A percentile compares a stretch with the other conserved stretches of the same genome.
These are phyloP conservation scores for Anagyrus pseudococci DNA, from an alignment of 2,888 invertebrate species.

Conservation along the genomic window DNA sequence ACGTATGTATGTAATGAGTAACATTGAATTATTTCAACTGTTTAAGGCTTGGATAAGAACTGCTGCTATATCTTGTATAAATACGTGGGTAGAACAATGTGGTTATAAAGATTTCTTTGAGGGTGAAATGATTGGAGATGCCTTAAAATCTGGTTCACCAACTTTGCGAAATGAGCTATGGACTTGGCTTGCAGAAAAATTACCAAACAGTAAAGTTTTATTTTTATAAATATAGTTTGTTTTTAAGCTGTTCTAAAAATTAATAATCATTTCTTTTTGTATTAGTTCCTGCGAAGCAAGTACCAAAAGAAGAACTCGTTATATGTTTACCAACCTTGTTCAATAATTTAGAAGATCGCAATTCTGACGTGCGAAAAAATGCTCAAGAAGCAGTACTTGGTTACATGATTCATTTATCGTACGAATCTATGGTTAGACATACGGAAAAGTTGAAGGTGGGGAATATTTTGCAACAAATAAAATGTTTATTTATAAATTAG, in stretches of 20 bases:
- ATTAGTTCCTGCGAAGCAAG: constrained; percentile 73
- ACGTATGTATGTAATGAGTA: background rate
- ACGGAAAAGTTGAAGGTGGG: constrained; percentile 79
- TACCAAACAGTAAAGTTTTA: constrained; percentile 77
- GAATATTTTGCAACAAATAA: background rate
- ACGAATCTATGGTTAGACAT: constrained; percentile 77
- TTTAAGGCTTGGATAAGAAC: constrained; percentile 79
- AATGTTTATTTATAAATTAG: background rate
- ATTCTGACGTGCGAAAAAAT: constrained; percentile 88
- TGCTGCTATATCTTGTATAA: constrained; percentile 83
- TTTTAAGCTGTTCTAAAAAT: background rate
- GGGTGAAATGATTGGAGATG: constrained; percentile 88
- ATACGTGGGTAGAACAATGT: constrained; percentile 83
- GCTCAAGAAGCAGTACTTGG: constrained; percentile 89
- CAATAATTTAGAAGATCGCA: constrained; percentile 87
- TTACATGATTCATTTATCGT: constrained; percentile 92
- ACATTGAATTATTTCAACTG: constrained; percentile 13
- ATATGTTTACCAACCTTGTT: constrained; percentile 80
- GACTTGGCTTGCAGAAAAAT: constrained; percentile 83
- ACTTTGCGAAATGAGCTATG: constrained; percentile 81
- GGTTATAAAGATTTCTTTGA: constrained; percentile 85
- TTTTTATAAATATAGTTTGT: background rate
- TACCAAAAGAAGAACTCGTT: constrained; percentile 82
- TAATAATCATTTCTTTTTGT: constrained; percentile 14
- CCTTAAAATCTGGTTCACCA: constrained; percentile 85